phyloP scores from a whole-genome alignment of 2,797 vertebrate genomes.

The Synanceia verrucosa region DNA sequence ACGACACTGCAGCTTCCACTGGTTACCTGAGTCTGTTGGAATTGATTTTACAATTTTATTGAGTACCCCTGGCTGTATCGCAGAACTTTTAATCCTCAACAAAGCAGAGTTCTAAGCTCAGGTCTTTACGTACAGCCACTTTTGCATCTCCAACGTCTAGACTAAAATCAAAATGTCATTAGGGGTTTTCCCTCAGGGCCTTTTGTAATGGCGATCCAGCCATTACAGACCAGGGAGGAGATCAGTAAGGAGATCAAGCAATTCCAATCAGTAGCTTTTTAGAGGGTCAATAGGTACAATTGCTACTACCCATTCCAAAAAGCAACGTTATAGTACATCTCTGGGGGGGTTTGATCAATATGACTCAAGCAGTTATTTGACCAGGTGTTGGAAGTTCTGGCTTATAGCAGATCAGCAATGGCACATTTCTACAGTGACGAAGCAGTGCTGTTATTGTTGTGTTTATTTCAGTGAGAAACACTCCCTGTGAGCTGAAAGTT shows the following conservation, averaged over 20 bases:
- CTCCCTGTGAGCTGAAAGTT: neutral
- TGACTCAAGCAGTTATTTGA: constrained; percentile 15
- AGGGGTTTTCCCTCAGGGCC: constrained; percentile 26
- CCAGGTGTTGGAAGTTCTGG: neutral
- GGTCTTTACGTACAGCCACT: constrained; percentile 22
- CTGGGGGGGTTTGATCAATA: constrained; percentile 12
- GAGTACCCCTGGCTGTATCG: constrained; percentile 1
- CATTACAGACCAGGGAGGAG: constrained; percentile 32
- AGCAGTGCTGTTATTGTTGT: neutral
- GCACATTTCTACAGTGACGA: neutral
- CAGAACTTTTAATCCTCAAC: constrained; percentile 32
- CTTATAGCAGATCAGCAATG: constrained; percentile 4
- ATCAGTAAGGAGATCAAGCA: constrained; percentile 46
- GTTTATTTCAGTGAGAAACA: constrained; percentile 5
- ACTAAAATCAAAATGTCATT: constrained; percentile 53
- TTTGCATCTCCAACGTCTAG: constrained; percentile 27
- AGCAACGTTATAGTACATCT: neutral
- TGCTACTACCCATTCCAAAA: constrained; percentile 3
- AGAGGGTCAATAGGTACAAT: constrained; percentile 18
- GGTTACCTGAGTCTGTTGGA: neutral
- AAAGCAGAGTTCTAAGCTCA: constrained; percentile 21
- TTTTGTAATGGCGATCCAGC: constrained; percentile 20
- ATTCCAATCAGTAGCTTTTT: constrained; percentile 36
- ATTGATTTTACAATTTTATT: constrained; percentile 24
- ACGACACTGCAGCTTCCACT: neutral